Conservation (phyloP, 2,797 vertebrate species). For the Sciurus carolinensis region DNA sequence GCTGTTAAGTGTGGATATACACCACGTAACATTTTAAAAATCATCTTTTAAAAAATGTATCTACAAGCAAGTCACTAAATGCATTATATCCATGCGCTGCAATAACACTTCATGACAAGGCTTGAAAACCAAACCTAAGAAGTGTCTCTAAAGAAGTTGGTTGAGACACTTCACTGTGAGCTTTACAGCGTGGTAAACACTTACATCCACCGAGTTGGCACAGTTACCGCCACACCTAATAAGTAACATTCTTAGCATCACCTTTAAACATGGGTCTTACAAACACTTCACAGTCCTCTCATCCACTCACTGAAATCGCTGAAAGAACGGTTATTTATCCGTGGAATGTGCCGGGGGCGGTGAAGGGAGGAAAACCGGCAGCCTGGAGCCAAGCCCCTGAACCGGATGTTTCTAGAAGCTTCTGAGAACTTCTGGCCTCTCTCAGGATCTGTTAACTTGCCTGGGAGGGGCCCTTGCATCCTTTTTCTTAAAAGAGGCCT, state of each 20-base stretch:
- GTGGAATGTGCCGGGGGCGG: background rate
- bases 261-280: background rate
- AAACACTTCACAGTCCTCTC: background rate
- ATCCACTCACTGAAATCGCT: background rate
- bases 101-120: background rate
- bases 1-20: background rate
- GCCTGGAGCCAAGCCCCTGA: background rate
- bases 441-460: background rate
- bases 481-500: background rate
- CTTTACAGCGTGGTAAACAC: slow-evolving; percentile 1
- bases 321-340: background rate
- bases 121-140: background rate
- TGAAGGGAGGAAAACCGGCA: background rate
- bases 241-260: background rate
- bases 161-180: background rate
- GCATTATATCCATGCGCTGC: background rate
- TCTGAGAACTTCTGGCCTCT: background rate
- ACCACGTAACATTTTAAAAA: slow-evolving; percentile 74
- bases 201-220: background rate
- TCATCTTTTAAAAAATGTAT: background rate
- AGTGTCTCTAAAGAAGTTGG: background rate
- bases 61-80: background rate
- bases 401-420: background rate
- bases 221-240: background rate
- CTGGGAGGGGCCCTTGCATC: background rate